Evolutionary conservation across 1,140 invertebrate genomes (phyloP), one percentile per base, ranked within the genome.

Genomic region (Pantala flavescens): DNA sequence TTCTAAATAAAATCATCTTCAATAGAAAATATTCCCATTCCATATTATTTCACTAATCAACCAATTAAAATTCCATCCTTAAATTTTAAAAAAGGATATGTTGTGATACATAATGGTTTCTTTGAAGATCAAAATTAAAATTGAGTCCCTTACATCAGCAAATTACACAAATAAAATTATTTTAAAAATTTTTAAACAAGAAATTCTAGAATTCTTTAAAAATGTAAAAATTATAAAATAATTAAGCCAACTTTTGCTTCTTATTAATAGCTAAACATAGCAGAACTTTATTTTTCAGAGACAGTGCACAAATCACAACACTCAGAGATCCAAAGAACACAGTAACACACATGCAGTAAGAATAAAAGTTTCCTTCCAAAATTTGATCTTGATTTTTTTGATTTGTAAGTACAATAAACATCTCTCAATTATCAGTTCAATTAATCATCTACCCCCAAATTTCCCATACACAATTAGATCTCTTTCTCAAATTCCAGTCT

Each of bases 301-400:
- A 63, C 49, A 63, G 49, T 63, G 49, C 49, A 63, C 49, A 21
- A 63, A 63, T 63, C 49, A 63, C 49, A 63, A 63, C 49, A 63
- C 49, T 12, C 49, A 63, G 49, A 63, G 49, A 63, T 63, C 49
- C 49, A 63, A 63, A 63, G 49, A 63, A 63, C 49, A 63, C 49
- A 63, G 3, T 63, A 21, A 63, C 49, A 63, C n/a, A 63, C 49
- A 63, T 21, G 49, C 49, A 63, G 12, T 63, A 63, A 63, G 49
- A 63, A 63, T 63, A 63, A 63, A 63, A 63, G 49, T 12, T 7
- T 63, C 49, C 12, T 63, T 63, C n/a, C 12, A 12, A 63, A 63
- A 63, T 63, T 3, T 63, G 49, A 63, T 63, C 49, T 63, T 63
- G 12, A 63, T 63, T 63, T 36, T 36, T 63, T 63, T 63, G 49